These are phyloP conservation scores for Caenorhabditis afra DNA, from an alignment of 2,888 invertebrate species.

Conservation along the genomic window DNA sequence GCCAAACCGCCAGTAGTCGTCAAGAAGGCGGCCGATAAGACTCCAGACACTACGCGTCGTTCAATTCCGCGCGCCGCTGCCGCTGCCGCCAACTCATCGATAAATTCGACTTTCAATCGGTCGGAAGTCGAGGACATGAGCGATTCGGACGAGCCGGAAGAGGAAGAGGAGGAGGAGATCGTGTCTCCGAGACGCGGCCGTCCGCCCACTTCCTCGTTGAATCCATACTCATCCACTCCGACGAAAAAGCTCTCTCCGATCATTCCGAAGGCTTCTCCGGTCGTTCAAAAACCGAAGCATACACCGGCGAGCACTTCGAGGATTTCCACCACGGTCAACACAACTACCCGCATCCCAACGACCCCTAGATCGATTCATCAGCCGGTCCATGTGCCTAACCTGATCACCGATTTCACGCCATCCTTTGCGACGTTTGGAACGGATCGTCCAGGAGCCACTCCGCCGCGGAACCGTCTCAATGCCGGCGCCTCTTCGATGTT, in stretches of 20 bases:
- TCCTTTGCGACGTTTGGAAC: slow-evolving; percentile 26
- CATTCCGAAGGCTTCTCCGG: not conserved
- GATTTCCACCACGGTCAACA: slow-evolving; percentile 13
- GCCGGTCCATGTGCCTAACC: slow-evolving; percentile 12
- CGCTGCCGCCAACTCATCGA: slow-evolving; percentile 17
- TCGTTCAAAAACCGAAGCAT: slow-evolving; percentile 5
- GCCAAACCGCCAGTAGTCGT: slow-evolving; percentile 24
- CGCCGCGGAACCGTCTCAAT: slow-evolving; percentile 34
- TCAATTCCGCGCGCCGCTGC: slow-evolving; percentile 14
- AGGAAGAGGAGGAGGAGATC: slow-evolving; percentile 30
- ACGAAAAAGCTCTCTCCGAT: slow-evolving; percentile 28
- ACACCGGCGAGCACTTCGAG: not conserved
- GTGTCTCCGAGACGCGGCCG: slow-evolving; percentile 14
- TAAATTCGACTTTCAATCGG: slow-evolving; percentile 32
- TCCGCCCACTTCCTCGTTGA: slow-evolving; percentile 5
- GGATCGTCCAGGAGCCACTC: slow-evolving; percentile 61
- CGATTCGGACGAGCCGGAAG: slow-evolving; percentile 12
- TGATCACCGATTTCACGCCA: slow-evolving; percentile 54
- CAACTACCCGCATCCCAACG: slow-evolving; percentile 34
- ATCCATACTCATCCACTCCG: slow-evolving; percentile 57
- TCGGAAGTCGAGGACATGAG: slow-evolving; percentile 52
- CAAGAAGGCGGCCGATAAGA: slow-evolving; percentile 4
- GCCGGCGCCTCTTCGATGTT: slow-evolving; percentile 1
- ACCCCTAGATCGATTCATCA: slow-evolving; percentile 20
- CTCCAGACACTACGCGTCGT: slow-evolving; percentile 19